Base-by-base conservation (phyloP, 1,140 invertebrate species). In the Pristionchus pacificus region DNA sequence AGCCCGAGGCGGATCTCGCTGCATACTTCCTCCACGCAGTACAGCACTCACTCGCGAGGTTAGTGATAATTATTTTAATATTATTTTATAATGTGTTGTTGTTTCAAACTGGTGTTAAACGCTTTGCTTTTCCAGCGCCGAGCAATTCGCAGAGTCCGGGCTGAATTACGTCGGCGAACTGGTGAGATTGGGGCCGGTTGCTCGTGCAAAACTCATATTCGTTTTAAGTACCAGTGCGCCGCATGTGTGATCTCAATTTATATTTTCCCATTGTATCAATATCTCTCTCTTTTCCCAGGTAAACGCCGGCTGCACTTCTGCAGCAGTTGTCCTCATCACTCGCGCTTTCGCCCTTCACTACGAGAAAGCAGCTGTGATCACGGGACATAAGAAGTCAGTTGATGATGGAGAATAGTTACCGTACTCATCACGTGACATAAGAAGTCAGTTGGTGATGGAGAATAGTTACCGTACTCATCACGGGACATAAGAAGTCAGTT, bases 1-100 rank as follows among this genome's bases (percentile, higher is more conserved):
- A 65, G 59, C 60, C 64, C 24, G 58, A 60, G 25, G 71, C 71
- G 25, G 73, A 74, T 62, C 58, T 74, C 38, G 64, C 73, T 13
- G 70, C 68, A 19, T 73, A 61, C 61, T 74, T 72, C 38, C 60
- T 74, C 6, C 14, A 38, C 29, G 15, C 65, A 63, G n/a, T 31
- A 62, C 32, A 29, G 25, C 14, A 33, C 33, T 69, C 55, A 55
- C 27, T 71, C 24, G 6, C 38, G 66, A 71, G 69, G 69, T 71
- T 15, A 19, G 24, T 33, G 24, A 29, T 24, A 28, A 6, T 70
- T 69, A 19, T 13, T 19, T 49, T 10, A 49, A 49, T 49, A 6
- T 49, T 49, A 19, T 49, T 49, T 49, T 49, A 6, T 49, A 6
- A 49, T 49, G 19, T 49, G 6, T 49, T 10, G 6, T 19, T 19